These are phyloP conservation scores for Habropoda laboriosa DNA, from an alignment of 1,140 invertebrate species.

Conservation along the genomic window DNA sequence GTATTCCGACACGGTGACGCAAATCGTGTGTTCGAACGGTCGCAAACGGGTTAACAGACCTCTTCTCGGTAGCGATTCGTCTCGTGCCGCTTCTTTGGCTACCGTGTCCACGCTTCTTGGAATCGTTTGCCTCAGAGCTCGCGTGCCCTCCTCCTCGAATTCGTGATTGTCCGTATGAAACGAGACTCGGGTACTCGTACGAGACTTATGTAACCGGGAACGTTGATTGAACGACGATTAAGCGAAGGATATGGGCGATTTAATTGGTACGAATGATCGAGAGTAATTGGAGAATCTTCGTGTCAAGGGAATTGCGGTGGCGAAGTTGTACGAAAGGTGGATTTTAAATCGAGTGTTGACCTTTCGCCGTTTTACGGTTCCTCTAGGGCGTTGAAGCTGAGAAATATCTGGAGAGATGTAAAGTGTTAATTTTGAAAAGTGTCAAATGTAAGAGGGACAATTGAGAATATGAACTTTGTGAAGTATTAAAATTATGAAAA, in stretches of 20 bases:
- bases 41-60: conserved; percentile 40
- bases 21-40: conserved; percentile 28
- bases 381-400: too few species aligned
- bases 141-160: not conserved
- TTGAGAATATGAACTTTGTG: too few species aligned
- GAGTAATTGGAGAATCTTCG: not conserved
- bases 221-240: conserved; percentile 2
- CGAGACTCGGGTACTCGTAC: not conserved
- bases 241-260: not conserved
- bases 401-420: too few species aligned
- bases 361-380: too few species aligned
- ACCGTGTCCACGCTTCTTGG: conserved; percentile 48
- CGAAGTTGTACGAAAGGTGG: not conserved
- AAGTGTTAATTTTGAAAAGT: too few species aligned
- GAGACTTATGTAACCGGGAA: conserved; percentile 15
- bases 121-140: conserved; percentile 25
- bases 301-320: not conserved
- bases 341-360: too few species aligned
- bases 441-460: too few species aligned
- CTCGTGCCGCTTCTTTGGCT: conserved; percentile 41
- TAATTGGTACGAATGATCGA: not conserved
- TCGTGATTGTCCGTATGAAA: conserved; percentile 21
- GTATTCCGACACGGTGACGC: conserved; percentile 49
- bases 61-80: conserved; percentile 54
- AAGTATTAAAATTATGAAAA: too few species aligned